Evolutionary conservation across 2,113 vertebrate species (phyloP).

Genomic region (Oncorhynchus gorbuscha): DNA sequence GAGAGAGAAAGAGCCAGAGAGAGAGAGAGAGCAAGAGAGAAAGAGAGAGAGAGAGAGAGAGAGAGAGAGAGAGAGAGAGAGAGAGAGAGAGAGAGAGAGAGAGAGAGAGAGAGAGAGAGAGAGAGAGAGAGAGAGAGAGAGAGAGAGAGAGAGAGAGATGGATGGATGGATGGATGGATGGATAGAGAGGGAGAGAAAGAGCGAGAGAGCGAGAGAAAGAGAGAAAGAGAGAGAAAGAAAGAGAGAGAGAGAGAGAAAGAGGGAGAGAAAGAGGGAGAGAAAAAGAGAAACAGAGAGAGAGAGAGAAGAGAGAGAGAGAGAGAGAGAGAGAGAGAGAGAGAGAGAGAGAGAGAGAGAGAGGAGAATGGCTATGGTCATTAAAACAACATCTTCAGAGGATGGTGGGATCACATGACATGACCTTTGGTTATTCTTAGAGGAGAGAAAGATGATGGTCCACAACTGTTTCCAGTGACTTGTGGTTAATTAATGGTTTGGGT

Average conservation of each 20-base stretch:
- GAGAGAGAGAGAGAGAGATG: slow-evolving; percentile 5
- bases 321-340: slow-evolving; percentile 12
- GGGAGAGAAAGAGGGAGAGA: background rate
- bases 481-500: background rate
- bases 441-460: background rate
- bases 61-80: slow-evolving; percentile 20
- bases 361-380: background rate
- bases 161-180: no score
- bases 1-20: slow-evolving; percentile 5
- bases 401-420: slow-evolving; percentile 17
- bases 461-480: background rate
- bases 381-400: background rate
- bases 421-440: slow-evolving; percentile 32
- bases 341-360: background rate
- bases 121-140: background rate
- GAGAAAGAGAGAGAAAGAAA: background rate
- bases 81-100: background rate
- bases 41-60: background rate
- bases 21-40: slow-evolving; percentile 11
- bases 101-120: background rate
- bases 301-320: slow-evolving; percentile 4
- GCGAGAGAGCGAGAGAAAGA: background rate
- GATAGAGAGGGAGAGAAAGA: background rate
- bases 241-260: background rate
- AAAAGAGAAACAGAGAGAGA: background rate